Evolutionary conservation across 2,888 invertebrate species (phyloP).

Genomic region (Fragum fragum): DNA sequence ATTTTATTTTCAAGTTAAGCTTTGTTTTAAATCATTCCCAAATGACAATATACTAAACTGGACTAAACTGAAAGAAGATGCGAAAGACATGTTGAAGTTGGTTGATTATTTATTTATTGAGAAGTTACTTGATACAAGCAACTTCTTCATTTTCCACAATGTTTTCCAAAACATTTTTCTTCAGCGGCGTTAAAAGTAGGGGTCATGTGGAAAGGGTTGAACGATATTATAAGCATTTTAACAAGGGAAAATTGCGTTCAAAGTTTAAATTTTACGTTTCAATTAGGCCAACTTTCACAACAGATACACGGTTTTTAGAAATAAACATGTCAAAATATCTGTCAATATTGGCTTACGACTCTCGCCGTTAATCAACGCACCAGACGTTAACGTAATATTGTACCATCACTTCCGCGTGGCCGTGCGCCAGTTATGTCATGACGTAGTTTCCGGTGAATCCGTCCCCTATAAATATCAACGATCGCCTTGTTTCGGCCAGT

Average conservation of each 20-base stretch:
- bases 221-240: too few species aligned
- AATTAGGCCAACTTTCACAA: not conserved
- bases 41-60: too few species aligned
- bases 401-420: slow-evolving; percentile 26
- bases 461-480: slow-evolving; percentile 19
- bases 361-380: not conserved
- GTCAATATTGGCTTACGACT: not conserved
- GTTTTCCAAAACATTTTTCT: too few species aligned
- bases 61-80: too few species aligned
- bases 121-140: too few species aligned
- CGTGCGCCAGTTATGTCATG: slow-evolving; percentile 23
- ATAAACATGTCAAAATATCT: slow-evolving; percentile 13
- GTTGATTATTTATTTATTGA: too few species aligned
- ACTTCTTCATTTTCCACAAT: too few species aligned
- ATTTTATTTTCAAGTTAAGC: too few species aligned
- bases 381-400: slow-evolving; percentile 16
- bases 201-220: too few species aligned
- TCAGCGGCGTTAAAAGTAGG: too few species aligned
- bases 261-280: not conserved
- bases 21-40: too few species aligned
- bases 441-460: slow-evolving; percentile 21
- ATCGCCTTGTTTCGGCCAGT: not conserved
- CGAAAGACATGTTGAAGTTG: too few species aligned
- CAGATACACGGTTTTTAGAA: not conserved
- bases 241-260: not conserved